These are phyloP conservation scores for Rynchops niger DNA, from an alignment of 2,113 vertebrate species.

Conservation along the genomic window DNA sequence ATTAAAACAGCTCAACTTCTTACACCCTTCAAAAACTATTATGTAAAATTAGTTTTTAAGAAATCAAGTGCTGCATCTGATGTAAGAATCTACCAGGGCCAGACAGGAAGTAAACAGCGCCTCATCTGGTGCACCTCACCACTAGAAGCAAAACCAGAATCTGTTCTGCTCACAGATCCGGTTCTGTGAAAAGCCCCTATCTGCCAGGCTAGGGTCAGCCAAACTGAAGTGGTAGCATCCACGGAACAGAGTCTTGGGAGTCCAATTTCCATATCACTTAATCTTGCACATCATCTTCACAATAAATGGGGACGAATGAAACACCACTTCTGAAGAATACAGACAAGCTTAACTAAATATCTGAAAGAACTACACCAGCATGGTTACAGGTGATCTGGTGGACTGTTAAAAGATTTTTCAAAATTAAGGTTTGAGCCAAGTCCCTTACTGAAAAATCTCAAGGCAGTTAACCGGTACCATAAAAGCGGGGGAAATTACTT, in stretches of 20 bases:
- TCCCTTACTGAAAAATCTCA: neutral
- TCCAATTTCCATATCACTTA: neutral
- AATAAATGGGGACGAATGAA: neutral
- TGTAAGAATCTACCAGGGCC: neutral
- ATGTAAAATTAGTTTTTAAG: neutral
- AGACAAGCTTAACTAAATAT: neutral
- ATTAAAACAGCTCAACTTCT: neutral
- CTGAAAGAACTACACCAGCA: neutral
- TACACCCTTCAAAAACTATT: neutral
- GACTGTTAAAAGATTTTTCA: neutral
- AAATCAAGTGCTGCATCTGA: neutral
- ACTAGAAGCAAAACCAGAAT: neutral
- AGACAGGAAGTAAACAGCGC: neutral
- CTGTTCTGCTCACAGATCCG: neutral
- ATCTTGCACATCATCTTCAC: neutral
- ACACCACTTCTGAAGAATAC: neutral
- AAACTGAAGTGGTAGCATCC: neutral
- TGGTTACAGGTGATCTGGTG: neutral
- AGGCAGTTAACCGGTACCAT: neutral
- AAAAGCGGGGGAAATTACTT: neutral
- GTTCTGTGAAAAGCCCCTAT: neutral
- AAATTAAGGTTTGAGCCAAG: neutral
- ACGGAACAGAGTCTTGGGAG: neutral
- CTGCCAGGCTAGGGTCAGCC: neutral
- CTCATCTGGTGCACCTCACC: neutral